A percentile compares a stretch with the other conserved stretches of the same genome.
These are phyloP conservation scores for Morus bassanus DNA, from an alignment of 2,797 vertebrate genomes.

Conservation along the genomic window DNA sequence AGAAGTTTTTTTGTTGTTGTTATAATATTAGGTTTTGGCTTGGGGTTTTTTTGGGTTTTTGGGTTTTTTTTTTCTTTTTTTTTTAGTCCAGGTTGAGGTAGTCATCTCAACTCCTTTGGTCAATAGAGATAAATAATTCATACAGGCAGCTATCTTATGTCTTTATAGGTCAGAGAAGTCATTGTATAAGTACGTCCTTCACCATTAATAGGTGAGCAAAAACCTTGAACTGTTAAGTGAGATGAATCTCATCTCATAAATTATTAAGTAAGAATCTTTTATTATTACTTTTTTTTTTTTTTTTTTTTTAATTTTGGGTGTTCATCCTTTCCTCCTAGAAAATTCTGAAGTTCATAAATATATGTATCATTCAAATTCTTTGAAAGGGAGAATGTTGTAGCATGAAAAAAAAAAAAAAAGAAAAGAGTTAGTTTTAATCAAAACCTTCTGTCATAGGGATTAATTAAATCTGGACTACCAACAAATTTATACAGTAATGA, in stretches of 20 bases:
- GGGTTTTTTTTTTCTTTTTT: accelerated
- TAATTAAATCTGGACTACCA: not conserved
- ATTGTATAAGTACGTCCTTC: not conserved
- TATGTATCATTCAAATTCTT: not conserved
- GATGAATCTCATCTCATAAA: not conserved
- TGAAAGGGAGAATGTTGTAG: not conserved
- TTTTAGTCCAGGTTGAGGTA: not conserved
- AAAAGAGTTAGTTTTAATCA: not conserved
- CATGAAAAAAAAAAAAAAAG: not conserved
- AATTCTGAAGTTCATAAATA: not conserved
- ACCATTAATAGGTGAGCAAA: not conserved
- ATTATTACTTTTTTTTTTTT: not conserved
- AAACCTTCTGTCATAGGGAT: not conserved
- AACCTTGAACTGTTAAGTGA: not conserved
- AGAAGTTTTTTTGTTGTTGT: not conserved
- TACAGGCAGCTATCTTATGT: not conserved
- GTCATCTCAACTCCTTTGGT: not conserved
- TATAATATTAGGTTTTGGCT: not conserved
- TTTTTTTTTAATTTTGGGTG: not conserved
- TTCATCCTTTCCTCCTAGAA: not conserved
- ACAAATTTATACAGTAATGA: not conserved
- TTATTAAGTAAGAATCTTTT: not conserved
- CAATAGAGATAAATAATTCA: not conserved
- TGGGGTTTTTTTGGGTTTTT: too few species aligned
- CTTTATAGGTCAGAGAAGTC: not conserved